Evolutionary conservation across 2,888 invertebrate genomes (phyloP), one percentile per base, ranked within the genome.

Genomic region (Lasioglossum lativentre): DNA sequence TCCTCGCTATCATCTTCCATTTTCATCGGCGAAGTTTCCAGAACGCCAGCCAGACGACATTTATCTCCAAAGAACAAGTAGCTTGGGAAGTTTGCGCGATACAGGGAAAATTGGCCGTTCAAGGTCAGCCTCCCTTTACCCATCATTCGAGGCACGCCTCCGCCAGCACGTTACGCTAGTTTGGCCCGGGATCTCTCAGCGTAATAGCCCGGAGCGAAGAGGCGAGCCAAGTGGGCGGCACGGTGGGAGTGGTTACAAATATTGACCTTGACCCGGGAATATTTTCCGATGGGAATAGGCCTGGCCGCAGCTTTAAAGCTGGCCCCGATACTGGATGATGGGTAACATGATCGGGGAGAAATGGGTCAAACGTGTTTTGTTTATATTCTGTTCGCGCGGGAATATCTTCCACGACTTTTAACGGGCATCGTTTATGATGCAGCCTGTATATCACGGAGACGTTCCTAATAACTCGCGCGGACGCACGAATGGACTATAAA

Each of bases 251-350:
- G 68, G 40, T n/a, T n/a, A 40, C 68, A 70, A 70, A 70, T 40
- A 40, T 40, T 70, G 68, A 70, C 68, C 68, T 70, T 70, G 68
- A 70, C 68, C 68, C 68, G 68, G 68, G 40, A 70, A 70, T 70
- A 70, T 70, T 40, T n/a, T n/a, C 68, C 38, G 40, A 70, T 12
- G 4, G 38, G 38, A 70, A 38, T 40, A 38, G 68, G 38, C 66
- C 38, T 23, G 66, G 8, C 8, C 16, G 38, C 8, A 38, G 34
- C 40, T 68, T 70, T n/a, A 70, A 70, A 70, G 38, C n/a, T 66
- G 34, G 30, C 34, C 34, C 34, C 34, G 66, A 38, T 38, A 23
- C 10, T 10, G 4, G 19, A 19, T 5, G n/a, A n/a, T n/a, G 3
- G 8, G 30, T 34, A 34, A 14, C 27, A 14, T 4, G 59, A 63